A percentile compares a stretch with the other conserved stretches of the same genome.
Evolutionary conservation across 2,888 invertebrate species (phyloP).

Genomic region (Drosophila borborema): DNA sequence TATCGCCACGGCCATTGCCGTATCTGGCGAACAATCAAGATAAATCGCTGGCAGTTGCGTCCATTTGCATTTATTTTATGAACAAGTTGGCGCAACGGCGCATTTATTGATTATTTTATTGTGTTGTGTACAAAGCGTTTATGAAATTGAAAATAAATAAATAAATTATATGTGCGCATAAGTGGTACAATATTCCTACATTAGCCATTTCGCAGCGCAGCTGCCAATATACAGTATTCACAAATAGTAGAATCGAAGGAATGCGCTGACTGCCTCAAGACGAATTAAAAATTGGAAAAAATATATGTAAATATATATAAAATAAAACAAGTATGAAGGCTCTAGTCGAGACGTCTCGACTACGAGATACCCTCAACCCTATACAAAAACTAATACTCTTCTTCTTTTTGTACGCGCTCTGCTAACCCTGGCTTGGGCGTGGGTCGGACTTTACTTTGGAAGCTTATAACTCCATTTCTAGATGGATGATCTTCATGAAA

Average conservation of each 20-base stretch:
- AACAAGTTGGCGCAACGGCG: constrained; percentile 65
- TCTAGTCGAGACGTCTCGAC: no score
- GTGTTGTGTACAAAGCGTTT: constrained; percentile 30
- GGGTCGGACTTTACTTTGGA: no score
- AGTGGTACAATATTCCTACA: constrained; percentile 24
- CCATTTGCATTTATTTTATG: constrained; percentile 69
- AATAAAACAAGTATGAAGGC: no score
- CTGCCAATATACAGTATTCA: constrained; percentile 41
- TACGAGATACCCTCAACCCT: no score
- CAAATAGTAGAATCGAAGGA: constrained; percentile 12
- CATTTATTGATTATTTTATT: constrained; percentile 76
- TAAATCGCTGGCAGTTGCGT: constrained; percentile 74
- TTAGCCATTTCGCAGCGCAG: constrained; percentile 20
- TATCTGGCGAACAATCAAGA: constrained; percentile 69
- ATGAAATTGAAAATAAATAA: constrained; percentile 26
- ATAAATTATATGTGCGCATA: constrained; percentile 21
- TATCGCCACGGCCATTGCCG: constrained; percentile 53
- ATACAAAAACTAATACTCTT: no score
- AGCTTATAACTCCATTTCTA: no score
- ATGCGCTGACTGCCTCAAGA: constrained; percentile 12
- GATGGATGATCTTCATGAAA: no score
- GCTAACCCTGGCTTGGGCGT: no score
- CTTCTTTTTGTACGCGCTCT: no score
- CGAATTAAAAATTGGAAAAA: constrained; percentile 36
- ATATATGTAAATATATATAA: no score